Conservation (phyloP, 35 echinoderm and acorn worm genomes). For the Holothuria glaberrima region DNA sequence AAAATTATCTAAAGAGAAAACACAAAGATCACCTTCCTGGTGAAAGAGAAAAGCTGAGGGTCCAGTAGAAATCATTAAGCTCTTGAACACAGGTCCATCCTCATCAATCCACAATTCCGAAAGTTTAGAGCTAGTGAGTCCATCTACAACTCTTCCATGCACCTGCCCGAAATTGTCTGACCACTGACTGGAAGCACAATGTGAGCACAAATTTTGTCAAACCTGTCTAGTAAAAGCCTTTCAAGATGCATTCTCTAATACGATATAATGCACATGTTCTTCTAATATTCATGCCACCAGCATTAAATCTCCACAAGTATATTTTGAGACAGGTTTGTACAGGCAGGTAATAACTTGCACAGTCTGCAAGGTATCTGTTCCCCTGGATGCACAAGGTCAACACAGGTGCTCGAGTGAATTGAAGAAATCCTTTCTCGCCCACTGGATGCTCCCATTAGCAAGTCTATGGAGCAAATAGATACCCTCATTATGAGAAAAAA, state of each 20-base stretch:
- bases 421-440: background rate
- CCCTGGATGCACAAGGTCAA: background rate
- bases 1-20: no score
- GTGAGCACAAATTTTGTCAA: slow-evolving; percentile 16
- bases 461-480: background rate
- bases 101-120: background rate
- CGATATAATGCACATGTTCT: slow-evolving; percentile 5
- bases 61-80: background rate
- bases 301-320: slow-evolving; percentile 6
- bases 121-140: background rate
- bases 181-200: background rate
- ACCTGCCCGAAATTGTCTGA: background rate
- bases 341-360: background rate
- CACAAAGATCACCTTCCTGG: slow-evolving; percentile 1
- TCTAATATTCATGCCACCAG: background rate
- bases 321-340: slow-evolving; percentile 4
- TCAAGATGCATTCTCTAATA: background rate
- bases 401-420: background rate
- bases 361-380: slow-evolving; percentile 11
- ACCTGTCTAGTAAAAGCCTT: background rate
- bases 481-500: no score
- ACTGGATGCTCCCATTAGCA: slow-evolving; percentile 12
- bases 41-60: slow-evolving; percentile 8
- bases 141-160: background rate
- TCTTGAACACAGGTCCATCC: background rate